phyloP scores from a whole-genome alignment of 2,888 invertebrate species.

The Apotomis capreana region DNA sequence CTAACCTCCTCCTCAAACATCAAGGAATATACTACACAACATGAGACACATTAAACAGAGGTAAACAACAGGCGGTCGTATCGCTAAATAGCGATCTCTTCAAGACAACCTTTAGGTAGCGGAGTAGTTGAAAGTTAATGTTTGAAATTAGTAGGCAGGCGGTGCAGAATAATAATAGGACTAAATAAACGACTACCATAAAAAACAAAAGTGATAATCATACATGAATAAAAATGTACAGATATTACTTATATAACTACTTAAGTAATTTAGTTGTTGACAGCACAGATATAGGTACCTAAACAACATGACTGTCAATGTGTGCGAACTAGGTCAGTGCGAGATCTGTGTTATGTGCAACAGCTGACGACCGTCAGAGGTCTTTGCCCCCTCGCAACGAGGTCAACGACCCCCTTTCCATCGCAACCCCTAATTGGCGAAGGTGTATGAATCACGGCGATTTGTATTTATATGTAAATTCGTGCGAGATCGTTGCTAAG shows the following conservation, averaged over 20 bases:
- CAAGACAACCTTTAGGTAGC: too few relatives aligned
- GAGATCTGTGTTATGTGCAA: conserved; percentile 61
- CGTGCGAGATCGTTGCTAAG: conserved; percentile 15
- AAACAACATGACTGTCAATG: conserved; percentile 49
- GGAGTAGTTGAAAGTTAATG: too few relatives aligned
- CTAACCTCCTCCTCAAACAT: not conserved
- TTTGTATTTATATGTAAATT: conserved; percentile 24
- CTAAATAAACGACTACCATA: too few relatives aligned
- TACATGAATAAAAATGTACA: too few relatives aligned
- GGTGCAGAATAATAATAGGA: too few relatives aligned
- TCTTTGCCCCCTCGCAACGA: conserved; percentile 60
- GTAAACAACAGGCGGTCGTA: too few relatives aligned
- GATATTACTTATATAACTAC: not conserved
- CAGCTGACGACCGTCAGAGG: conserved; percentile 64
- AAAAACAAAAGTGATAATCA: too few relatives aligned
- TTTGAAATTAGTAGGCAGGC: too few relatives aligned
- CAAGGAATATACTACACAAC: too few relatives aligned
- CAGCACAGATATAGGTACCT: conserved; percentile 11
- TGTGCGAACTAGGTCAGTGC: conserved; percentile 65
- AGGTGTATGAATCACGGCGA: conserved; percentile 54
- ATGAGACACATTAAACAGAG: too few relatives aligned
- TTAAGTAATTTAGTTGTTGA: conserved; percentile 41
- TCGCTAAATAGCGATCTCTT: too few relatives aligned
- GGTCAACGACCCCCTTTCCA: conserved; percentile 60
- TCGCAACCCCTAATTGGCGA: conserved; percentile 52